Evolutionary conservation across 2,797 vertebrate genomes (phyloP).

Genomic region (Bovichtus variegatus): DNA sequence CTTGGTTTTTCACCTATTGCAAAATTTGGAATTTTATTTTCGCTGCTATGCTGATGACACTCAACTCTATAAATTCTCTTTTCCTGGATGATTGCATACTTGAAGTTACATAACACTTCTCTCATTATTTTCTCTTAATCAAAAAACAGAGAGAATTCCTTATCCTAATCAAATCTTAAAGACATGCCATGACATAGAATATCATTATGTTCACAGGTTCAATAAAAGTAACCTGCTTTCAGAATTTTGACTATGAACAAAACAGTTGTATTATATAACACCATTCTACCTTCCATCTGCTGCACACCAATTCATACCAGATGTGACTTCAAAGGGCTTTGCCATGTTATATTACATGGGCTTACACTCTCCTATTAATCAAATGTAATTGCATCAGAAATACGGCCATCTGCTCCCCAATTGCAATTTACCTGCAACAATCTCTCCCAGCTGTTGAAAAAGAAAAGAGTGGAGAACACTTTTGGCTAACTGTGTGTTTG

Average conservation of each 20-base stretch:
- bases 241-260: neutral
- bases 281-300: neutral
- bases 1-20: neutral
- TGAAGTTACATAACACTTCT: too few species aligned
- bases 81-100: neutral
- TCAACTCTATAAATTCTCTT: neutral
- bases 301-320: constrained; percentile 16
- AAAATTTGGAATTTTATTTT: neutral
- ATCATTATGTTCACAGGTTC: neutral
- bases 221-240: neutral
- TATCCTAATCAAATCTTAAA: neutral
- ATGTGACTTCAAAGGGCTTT: constrained; percentile 28
- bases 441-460: constrained; percentile 5
- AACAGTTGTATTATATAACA: neutral
- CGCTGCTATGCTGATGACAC: constrained; percentile 9
- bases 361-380: constrained; percentile 21
- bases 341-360: constrained; percentile 3
- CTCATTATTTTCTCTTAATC: too few species aligned
- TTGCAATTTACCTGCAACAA: constrained; percentile 17
- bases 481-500: neutral
- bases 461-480: constrained; percentile 12
- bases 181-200: too few species aligned
- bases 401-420: constrained; percentile 19
- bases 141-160: neutral
- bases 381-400: constrained; percentile 28